Evolutionary conservation across 2,113 vertebrate genomes (phyloP).

Genomic region (Litocranius walleri): DNA sequence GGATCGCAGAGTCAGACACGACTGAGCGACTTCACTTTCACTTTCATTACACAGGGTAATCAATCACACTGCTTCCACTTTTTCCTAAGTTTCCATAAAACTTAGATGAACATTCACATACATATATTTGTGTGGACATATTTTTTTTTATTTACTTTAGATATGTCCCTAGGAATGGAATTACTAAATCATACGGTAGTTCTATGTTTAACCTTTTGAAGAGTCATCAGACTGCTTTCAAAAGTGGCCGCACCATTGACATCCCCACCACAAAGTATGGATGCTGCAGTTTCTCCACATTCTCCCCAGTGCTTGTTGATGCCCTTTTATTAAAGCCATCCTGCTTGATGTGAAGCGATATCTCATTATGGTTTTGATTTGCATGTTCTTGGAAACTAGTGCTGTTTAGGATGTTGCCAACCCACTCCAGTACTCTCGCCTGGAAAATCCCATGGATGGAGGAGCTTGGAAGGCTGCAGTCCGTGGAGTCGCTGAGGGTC

Average conservation of each 20-base stretch:
- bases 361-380: neutral
- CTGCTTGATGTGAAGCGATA: neutral
- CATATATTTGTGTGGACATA: neutral
- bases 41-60: neutral
- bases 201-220: neutral
- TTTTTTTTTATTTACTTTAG: neutral
- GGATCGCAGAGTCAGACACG: too few relatives aligned
- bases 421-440: too few relatives aligned
- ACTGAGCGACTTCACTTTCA: too few relatives aligned
- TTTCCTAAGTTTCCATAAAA: neutral
- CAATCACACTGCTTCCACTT: neutral
- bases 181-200: neutral
- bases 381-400: neutral
- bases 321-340: neutral
- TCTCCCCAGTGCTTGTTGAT: neutral
- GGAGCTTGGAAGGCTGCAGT: too few relatives aligned
- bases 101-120: neutral
- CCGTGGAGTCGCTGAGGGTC: rapidly evolving
- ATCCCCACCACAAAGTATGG: neutral
- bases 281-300: neutral
- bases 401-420: neutral
- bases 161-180: neutral
- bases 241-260: neutral
- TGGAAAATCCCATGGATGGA: too few relatives aligned
- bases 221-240: neutral